phyloP scores from a whole-genome alignment of 2,113 vertebrate species.

The Rafetus swinhoei region DNA sequence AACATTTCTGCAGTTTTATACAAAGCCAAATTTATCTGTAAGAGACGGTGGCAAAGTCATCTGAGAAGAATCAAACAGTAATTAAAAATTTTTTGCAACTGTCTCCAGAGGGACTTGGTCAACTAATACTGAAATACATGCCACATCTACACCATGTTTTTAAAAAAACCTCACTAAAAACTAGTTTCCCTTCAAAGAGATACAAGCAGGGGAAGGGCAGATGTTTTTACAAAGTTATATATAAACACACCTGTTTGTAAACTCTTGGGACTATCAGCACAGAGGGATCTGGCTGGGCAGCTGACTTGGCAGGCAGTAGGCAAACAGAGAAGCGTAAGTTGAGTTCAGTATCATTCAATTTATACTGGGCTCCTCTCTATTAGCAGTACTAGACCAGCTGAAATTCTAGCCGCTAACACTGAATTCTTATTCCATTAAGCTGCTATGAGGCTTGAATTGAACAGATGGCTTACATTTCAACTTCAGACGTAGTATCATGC shows the following conservation, averaged over 20 bases:
- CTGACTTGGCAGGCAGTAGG: neutral
- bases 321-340: rapidly evolving
- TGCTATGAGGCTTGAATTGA: neutral
- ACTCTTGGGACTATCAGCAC: neutral
- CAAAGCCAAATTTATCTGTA: neutral
- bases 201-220: neutral
- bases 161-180: neutral
- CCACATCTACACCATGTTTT: rapidly evolving
- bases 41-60: neutral
- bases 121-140: neutral
- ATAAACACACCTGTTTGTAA: neutral
- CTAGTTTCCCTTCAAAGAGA: neutral
- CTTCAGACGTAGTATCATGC: neutral
- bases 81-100: neutral
- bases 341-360: rapidly evolving
- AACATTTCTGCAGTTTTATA: neutral
- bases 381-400: neutral
- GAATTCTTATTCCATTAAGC: neutral
- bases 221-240: neutral
- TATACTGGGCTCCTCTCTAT: neutral
- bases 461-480: neutral
- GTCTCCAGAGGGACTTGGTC: rapidly evolving
- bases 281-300: neutral
- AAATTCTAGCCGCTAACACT: neutral
- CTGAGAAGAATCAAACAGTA: neutral